Evolutionary conservation across 64 coral and sea anemone species (phyloP), one percentile per base, ranked within the genome.

Genomic region (Montipora cactus): DNA sequence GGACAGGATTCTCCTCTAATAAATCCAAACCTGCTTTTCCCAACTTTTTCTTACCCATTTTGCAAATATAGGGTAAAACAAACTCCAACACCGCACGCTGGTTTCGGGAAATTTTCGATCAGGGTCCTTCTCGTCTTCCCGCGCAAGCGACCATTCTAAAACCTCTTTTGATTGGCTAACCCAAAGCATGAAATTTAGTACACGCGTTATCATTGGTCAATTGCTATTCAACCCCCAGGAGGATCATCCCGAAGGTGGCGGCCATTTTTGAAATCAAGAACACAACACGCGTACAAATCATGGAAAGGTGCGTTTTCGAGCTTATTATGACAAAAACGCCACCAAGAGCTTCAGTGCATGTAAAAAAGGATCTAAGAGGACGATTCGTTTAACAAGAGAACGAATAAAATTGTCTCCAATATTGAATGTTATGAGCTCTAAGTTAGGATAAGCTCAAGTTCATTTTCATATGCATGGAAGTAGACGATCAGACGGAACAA

Each of bases 401-500:
- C 61, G 61, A 64, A 3, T 12, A 16, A 4, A 64, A 11, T 16
- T 15, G 61, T 64, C 13, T 64, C 14, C 61, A 64, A 64, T 6
- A 12, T 14, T 64, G 61, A 64, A 4, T 15, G 37, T 37, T 37
- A 1, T 37, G 37, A 37, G 37, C 37, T 37, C 37, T 37, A 37
- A 37, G 37, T 37, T 37, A 37, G 2, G 37, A 37, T 37, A 37
- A 37, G 37, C 37, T 37, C 0, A 28, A 28, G 50, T 80, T 1
- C 6, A 57, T 8, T 57, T 57, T 11, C 49, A 37, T 37, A 37
- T 37, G 37, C 11, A 90, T 75, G 25, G n/a, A 93, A 77, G 67
- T 67, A 67, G 90, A 93, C 37, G 90, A 77, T 53, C 82, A 94
- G 12, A 83, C 83, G 55, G 77, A 95, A 67, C 92, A 94, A 80